Percentiles rank a stretch among this genome's conserved stretches.
These are phyloP conservation scores for Hydrocynus forskahlii DNA, from an alignment of 2,797 vertebrate genomes.

Conservation along the genomic window DNA sequence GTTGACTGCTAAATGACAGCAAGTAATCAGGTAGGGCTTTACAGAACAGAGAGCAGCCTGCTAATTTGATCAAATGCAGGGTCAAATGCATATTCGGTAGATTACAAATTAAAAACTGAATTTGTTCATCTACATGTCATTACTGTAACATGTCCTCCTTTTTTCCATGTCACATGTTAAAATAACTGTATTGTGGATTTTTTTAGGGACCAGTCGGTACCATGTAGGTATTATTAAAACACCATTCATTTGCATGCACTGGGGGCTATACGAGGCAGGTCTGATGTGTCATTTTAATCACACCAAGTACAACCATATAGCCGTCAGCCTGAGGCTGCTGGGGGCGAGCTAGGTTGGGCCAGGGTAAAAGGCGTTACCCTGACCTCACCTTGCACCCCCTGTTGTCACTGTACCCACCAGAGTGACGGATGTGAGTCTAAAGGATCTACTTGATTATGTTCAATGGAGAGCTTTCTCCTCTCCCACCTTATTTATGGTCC, in stretches of 20 bases:
- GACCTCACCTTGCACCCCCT: constrained; percentile 56
- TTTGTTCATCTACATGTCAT: background rate
- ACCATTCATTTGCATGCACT: background rate
- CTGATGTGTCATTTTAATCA: background rate
- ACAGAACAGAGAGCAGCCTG: background rate
- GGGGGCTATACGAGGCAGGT: background rate
- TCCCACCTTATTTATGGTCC: constrained; percentile 72
- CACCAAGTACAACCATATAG: too few species aligned
- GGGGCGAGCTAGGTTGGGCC: background rate
- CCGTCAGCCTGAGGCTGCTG: background rate
- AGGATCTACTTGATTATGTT: constrained; percentile 75
- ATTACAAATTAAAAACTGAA: background rate
- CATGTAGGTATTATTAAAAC: background rate
- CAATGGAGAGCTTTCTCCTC: constrained; percentile 73
- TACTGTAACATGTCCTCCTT: background rate
- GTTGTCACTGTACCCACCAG: constrained; percentile 50
- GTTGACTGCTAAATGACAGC: constrained; percentile 12
- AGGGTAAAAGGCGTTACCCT: constrained; percentile 52
- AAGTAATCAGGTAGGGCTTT: constrained; percentile 30
- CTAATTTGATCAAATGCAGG: constrained; percentile 8
- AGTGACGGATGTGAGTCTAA: constrained; percentile 65
- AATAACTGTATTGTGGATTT: background rate
- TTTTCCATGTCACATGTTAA: background rate
- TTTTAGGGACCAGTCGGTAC: background rate
- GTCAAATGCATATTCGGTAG: background rate